Evolutionary conservation across 2,113 vertebrate genomes (phyloP).

Genomic region (Hyperopisus bebe): DNA sequence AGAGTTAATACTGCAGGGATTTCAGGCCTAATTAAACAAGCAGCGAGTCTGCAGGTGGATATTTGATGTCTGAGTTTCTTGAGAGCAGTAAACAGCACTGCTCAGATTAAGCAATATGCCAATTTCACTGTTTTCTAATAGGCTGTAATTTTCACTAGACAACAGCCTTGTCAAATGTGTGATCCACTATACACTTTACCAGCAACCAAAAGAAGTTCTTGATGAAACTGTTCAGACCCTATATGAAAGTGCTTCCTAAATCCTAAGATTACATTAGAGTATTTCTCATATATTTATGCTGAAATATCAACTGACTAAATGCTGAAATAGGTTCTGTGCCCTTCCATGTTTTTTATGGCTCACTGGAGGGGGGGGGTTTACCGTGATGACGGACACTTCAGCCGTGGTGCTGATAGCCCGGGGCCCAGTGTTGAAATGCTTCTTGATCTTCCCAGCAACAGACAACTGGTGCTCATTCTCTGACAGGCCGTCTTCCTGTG

Average conservation of each 20-base stretch:
- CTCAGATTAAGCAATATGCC: neutral
- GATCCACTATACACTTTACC: neutral
- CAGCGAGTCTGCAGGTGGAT: neutral
- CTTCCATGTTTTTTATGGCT: neutral
- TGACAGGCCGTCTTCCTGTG: constrained; percentile 78
- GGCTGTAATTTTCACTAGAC: neutral
- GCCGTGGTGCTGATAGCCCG: constrained; percentile 79
- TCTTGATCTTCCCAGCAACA: constrained; percentile 93
- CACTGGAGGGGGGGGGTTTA: constrained; percentile 61
- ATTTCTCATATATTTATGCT: neutral
- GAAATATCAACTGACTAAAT: neutral
- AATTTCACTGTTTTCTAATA: neutral
- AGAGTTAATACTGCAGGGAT: neutral
- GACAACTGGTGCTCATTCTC: constrained; percentile 85
- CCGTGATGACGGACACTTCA: constrained; percentile 91
- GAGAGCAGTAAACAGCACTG: neutral
- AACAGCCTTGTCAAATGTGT: neutral
- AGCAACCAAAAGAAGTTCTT: neutral
- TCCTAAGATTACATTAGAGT: neutral
- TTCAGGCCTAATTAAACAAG: neutral
- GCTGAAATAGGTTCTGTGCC: neutral
- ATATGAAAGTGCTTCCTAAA: neutral
- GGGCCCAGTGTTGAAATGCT: constrained; percentile 87
- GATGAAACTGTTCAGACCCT: neutral
- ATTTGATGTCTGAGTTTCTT: neutral